These are phyloP conservation scores for Ptychodera flava DNA, from an alignment of 35 echinoderm and acorn worm genomes.

Conservation along the genomic window DNA sequence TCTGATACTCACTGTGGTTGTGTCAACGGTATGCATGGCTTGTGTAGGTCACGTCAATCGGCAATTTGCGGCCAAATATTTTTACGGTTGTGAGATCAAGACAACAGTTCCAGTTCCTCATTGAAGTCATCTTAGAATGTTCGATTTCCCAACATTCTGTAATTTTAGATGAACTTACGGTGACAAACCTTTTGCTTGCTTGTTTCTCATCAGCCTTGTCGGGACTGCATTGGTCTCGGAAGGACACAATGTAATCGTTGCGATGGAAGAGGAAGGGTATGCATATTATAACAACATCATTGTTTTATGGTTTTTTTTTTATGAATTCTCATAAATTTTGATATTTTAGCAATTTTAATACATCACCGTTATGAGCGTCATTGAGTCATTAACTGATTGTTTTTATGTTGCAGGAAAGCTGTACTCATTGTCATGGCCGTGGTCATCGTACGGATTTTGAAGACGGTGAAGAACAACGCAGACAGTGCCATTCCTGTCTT, in stretches of 20 bases:
- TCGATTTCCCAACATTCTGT: neutral
- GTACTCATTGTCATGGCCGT: slow-evolving; percentile 63
- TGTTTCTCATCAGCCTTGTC: slow-evolving; percentile 62
- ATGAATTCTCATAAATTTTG: neutral
- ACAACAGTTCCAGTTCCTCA: neutral
- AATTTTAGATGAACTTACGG: neutral
- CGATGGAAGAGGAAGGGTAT: slow-evolving; percentile 78
- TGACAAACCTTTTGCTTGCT: neutral
- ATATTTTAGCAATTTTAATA: neutral
- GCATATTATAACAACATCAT: slow-evolving; percentile 8
- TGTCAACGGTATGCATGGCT: no score
- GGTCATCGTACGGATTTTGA: slow-evolving; percentile 40
- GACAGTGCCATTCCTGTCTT: slow-evolving; percentile 55
- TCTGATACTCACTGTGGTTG: no score
- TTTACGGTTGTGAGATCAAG: neutral
- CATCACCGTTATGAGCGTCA: neutral
- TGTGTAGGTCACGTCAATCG: no score
- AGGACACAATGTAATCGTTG: slow-evolving; percentile 57
- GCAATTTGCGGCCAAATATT: neutral
- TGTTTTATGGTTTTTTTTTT: no score
- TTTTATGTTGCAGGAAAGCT: slow-evolving; percentile 48
- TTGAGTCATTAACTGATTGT: neutral
- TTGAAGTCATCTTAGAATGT: neutral
- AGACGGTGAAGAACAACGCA: slow-evolving; percentile 24
- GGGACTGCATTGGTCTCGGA: slow-evolving; percentile 80